Base-by-base conservation (phyloP, 2,113 vertebrate species). In the Onychostoma macrolepis region DNA sequence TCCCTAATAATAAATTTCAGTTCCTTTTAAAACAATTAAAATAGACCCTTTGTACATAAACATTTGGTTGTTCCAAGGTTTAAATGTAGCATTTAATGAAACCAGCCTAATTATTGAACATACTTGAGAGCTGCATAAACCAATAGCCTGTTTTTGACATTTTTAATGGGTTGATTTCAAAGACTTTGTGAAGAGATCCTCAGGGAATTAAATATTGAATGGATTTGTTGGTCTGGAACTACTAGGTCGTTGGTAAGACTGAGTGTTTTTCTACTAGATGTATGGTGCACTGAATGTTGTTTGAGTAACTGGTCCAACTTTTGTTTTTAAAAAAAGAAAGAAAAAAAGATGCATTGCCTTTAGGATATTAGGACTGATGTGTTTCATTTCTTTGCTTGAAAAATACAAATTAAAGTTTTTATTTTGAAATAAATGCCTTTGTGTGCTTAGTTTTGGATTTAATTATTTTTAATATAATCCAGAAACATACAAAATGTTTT, bases 361-460 rank as follows among this genome's bases (percentile, higher is more conserved):
- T 13, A 69, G n/a, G 28, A 71, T 71, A 53, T 71, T 11, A 83
- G 7, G 63, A n/a, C 36, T 24, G n/a, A 26, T 24, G 12, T 2
- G 15, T 36, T n/a, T 80, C 2, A 11, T 81, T 86, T 61, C 4
- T 56, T 36, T 50, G 19, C n/a, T 43, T n/a, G 12, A 63, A 10
- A 85, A 72, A 33, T 1, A 72, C 45, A 74, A 50, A 78, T 24
- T n/a, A 87, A 80, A 79, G 48, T 17, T 83, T 80, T 77, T 86
- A 53, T 83, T 85, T 81, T 88, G 10, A 85, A 61, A 30, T 75
- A 26, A 82, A 65, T 21, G 38, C 36, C 4, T 43, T 65, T 65
- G 24, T 63, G 58, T 82, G 38, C 4, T 43, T 28, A 10, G 58
- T 56, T 38, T 74, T 41, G 36, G 5, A 75, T 26, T 26, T 3